Base-by-base conservation (phyloP, 2,888 invertebrate genomes). In the Polydesmus complanatus region DNA sequence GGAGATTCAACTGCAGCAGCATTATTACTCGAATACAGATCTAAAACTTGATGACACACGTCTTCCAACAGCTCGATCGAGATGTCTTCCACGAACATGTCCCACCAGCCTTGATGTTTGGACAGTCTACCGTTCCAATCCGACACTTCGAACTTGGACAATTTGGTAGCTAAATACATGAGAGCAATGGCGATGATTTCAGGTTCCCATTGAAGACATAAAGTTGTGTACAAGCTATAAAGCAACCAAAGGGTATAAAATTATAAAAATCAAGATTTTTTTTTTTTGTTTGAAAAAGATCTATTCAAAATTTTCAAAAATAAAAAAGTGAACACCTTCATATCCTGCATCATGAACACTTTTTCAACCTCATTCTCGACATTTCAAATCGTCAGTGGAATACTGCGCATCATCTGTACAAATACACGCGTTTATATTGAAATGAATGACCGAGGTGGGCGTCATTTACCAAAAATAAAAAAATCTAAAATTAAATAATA, bases 191-290 rank as follows among this genome's bases (percentile, higher is more conserved):
- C 96, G 66, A 92, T 89, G 52, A 98, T 92, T 77, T 99, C 97
- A 0, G 98, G 96, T 74, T 99, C 97, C 95, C 96, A 98, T 76
- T 96, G 95, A 55, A 99, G 79, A 66, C 91, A 91, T 54, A 99
- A 79, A 1, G 94, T 96, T 2, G 98, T 98, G 72, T 94, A 95
- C 66, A 96, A 80, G 77, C 93, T 88, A 70, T 57, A 70, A 68
- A 22, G n/a, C 5, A 14, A 47, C 48, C 11, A 47, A 47, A 14
- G 11, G 48, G 48, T 14, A 14, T 18, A 47, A n/a, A 67, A 64
- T 59, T 67, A 64, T 53, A 58, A n/a, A n/a, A n/a, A n/a, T n/a
- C n/a, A n/a, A n/a, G n/a, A n/a, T n/a, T n/a, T n/a, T n/a, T 18
- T 52, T 19, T 25, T 14, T 23, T 54, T n/a, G 26, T 54, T 25